A percentile compares a stretch with the other conserved stretches of the same genome.
Conservation (phyloP, 2,113 vertebrate genomes). For the Fulica atra region DNA sequence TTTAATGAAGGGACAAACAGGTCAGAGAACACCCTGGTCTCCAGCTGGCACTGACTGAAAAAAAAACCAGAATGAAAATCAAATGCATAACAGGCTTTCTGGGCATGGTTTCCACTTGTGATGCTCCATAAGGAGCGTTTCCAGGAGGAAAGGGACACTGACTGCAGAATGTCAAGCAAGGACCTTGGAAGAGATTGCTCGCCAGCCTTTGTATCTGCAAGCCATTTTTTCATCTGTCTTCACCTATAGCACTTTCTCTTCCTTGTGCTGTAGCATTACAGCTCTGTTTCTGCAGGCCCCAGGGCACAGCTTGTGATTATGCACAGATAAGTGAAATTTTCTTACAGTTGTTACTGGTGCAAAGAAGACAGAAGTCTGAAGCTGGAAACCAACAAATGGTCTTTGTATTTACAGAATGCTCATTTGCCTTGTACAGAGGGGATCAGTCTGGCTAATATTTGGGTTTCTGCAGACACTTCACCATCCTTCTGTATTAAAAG, state of each 20-base stretch:
- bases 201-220: background rate
- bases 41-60: background rate
- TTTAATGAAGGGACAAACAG: background rate
- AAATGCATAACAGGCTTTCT: background rate
- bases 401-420: background rate
- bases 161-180: background rate
- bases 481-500: background rate
- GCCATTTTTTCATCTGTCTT: background rate
- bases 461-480: slow-evolving; percentile 27
- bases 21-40: background rate
- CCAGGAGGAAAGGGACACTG: background rate
- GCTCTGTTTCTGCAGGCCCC: background rate
- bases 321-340: background rate
- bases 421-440: background rate
- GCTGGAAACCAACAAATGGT: background rate
- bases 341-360: background rate
- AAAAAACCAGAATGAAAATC: background rate
- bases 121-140: background rate
- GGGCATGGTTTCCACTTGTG: background rate
- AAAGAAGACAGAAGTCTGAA: background rate
- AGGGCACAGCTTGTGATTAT: background rate
- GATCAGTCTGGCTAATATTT: slow-evolving; percentile 22
- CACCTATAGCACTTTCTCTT: background rate
- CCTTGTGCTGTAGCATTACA: background rate
- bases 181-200: background rate